Evolutionary conservation across 1,140 invertebrate species (phyloP).

Genomic region (Melitaea cinxia): DNA sequence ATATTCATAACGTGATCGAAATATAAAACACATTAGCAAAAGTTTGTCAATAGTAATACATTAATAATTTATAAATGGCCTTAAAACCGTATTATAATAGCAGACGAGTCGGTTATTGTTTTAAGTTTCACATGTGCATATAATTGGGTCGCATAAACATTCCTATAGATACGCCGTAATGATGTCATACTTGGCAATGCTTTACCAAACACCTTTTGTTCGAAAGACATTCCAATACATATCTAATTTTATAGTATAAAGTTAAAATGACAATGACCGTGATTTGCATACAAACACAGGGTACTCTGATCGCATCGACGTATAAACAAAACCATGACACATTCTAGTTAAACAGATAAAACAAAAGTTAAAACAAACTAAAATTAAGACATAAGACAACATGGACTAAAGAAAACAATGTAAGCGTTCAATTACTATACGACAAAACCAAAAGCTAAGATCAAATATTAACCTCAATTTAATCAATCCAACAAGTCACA

Average conservation of each 20-base stretch:
- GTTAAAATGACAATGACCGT: slow-evolving; percentile 31
- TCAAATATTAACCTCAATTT: too few species aligned
- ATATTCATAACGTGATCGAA: neutral
- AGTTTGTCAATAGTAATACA: neutral
- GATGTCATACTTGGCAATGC: slow-evolving; percentile 25
- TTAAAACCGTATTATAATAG: neutral
- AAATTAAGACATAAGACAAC: neutral
- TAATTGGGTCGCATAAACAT: slow-evolving; percentile 36
- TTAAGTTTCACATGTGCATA: slow-evolving; percentile 26
- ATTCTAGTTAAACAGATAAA: slow-evolving; percentile 39
- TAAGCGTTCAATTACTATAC: too few species aligned
- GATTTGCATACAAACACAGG: slow-evolving; percentile 50
- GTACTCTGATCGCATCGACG: slow-evolving; percentile 48
- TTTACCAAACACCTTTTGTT: slow-evolving; percentile 28
- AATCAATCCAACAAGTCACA: too few species aligned
- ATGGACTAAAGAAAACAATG: too few species aligned
- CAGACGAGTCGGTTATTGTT: slow-evolving; percentile 28
- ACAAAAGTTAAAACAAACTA: slow-evolving; percentile 33
- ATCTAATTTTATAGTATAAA: slow-evolving; percentile 30
- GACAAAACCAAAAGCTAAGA: too few species aligned
- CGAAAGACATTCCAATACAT: slow-evolving; percentile 28
- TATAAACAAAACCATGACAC: slow-evolving; percentile 49
- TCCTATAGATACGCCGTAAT: slow-evolving; percentile 31
- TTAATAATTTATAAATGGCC: neutral
- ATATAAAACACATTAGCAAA: slow-evolving; percentile 4